Conservation (phyloP, 1,140 invertebrate species). For the Radopholus similis region DNA sequence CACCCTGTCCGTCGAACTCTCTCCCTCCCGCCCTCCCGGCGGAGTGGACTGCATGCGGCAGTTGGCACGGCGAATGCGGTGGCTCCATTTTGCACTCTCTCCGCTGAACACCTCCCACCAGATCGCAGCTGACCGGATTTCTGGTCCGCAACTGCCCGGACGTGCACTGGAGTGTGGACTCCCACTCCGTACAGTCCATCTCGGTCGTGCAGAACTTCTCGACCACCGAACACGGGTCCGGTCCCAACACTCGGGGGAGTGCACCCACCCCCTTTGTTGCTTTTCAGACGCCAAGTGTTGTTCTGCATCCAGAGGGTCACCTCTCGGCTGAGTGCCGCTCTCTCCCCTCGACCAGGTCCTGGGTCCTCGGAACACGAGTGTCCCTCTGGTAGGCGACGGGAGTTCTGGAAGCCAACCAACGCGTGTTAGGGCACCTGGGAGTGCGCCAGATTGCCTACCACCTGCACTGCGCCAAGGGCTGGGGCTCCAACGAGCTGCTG, state of each 20-base stretch:
- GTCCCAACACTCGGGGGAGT: no score
- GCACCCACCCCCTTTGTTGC: background rate
- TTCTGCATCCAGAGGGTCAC: background rate
- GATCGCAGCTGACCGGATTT: background rate
- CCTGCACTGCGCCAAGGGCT: constrained; percentile 19
- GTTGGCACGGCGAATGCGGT: background rate
- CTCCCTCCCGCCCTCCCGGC: no score
- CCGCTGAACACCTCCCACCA: background rate
- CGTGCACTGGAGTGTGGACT: background rate
- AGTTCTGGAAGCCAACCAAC: no score
- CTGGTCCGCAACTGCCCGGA: background rate
- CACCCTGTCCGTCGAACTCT: no score
- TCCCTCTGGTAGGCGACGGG: no score
- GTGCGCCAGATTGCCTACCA: constrained; percentile 1
- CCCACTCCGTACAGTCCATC: background rate
- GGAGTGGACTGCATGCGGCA: no score
- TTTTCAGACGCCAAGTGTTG: background rate
- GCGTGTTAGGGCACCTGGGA: no score
- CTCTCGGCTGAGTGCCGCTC: background rate
- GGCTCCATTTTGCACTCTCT: background rate
- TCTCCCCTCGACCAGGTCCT: no score
- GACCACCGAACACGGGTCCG: background rate
- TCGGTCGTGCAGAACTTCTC: background rate
- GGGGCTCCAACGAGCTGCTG: constrained; percentile 17
- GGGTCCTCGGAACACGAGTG: no score